phyloP scores from a whole-genome alignment of 2,888 invertebrate genomes.

The Cremastobaeus sp. region DNA sequence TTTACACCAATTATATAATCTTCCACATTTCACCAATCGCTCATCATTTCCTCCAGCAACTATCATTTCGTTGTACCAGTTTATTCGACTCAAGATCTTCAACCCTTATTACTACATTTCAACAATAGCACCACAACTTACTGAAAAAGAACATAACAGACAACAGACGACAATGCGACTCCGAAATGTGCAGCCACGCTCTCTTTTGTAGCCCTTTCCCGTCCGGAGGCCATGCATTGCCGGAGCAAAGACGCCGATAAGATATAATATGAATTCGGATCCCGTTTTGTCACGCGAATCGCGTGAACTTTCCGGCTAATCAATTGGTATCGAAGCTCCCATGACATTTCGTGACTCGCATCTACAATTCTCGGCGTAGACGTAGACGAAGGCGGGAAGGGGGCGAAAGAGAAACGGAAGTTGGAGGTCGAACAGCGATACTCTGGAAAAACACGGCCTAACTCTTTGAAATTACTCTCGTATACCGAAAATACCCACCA shows the following conservation, averaged over 20 bases:
- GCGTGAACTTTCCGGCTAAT: constrained; percentile 26
- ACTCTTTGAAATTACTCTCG: constrained; percentile 17
- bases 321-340: constrained; percentile 44
- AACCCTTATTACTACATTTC: too few species aligned
- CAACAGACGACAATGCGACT: constrained; percentile 2
- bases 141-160: constrained; percentile 5
- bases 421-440: constrained; percentile 40
- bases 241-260: constrained; percentile 14
- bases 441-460: constrained; percentile 33
- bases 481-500: constrained; percentile 7
- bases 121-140: too few species aligned
- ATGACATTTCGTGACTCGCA: constrained; percentile 68
- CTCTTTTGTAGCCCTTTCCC: constrained; percentile 23
- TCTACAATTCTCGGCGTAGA: constrained; percentile 44
- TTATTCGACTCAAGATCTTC: constrained; percentile 7
- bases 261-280: constrained; percentile 29
- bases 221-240: constrained; percentile 17
- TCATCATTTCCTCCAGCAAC: too few species aligned
- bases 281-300: constrained; percentile 61
- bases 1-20: too few species aligned
- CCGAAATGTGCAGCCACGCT: background rate
- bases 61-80: too few species aligned
- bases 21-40: too few species aligned
- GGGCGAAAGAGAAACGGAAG: constrained; percentile 39
- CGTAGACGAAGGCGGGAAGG: constrained; percentile 18